Conservation (phyloP, 2,888 invertebrate species). For the Athalia rosae region DNA sequence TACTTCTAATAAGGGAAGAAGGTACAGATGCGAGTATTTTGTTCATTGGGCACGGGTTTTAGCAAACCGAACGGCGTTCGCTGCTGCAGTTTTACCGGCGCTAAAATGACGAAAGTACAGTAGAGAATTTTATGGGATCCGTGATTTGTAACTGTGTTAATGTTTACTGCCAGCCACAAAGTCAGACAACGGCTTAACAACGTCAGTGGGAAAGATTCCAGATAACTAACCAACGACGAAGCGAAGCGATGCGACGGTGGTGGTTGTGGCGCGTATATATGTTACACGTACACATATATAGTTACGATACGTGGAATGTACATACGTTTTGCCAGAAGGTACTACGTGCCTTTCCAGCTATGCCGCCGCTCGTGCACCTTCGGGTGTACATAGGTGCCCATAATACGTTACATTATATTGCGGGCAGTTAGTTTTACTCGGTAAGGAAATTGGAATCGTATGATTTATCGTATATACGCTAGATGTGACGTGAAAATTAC, state of each 20-base stretch:
- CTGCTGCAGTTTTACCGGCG: constrained; percentile 37
- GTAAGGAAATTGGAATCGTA: constrained; percentile 29
- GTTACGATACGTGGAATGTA: too few species aligned
- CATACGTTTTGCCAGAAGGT: too few species aligned
- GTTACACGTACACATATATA: too few species aligned
- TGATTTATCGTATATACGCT: constrained; percentile 25
- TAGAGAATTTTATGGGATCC: constrained; percentile 37
- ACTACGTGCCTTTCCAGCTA: too few species aligned
- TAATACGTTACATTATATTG: neutral
- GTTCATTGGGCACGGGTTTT: neutral
- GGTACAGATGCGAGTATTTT: too few species aligned
- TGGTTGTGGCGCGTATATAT: too few species aligned
- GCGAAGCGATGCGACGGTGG: neutral
- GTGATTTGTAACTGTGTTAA: constrained; percentile 46
- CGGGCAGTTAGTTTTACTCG: neutral
- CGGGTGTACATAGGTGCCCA: neutral
- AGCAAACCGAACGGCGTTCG: neutral
- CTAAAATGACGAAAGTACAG: constrained; percentile 41
- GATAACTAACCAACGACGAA: constrained; percentile 22
- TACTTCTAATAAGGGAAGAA: too few species aligned
- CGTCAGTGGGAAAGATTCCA: constrained; percentile 35
- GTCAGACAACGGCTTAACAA: constrained; percentile 23
- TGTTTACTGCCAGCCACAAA: constrained; percentile 41
- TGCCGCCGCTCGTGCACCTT: neutral
- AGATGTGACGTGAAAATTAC: neutral